Percentiles rank a stretch among this genome's conserved stretches.
phyloP scores from a whole-genome alignment of 2,113 vertebrate species.

The Noctilio leporinus region DNA sequence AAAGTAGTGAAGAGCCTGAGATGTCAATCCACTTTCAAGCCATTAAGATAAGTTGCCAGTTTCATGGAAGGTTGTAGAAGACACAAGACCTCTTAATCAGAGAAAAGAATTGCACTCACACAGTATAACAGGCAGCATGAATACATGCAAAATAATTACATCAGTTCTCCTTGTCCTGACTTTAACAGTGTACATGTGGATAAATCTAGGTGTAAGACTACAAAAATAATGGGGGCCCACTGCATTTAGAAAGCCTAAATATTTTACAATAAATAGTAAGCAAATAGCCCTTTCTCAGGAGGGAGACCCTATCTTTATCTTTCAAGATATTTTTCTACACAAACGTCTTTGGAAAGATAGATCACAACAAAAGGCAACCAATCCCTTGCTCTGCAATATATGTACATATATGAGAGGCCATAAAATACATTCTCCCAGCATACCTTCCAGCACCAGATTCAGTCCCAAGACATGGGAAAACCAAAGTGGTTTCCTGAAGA shows the following conservation, averaged over 20 bases:
- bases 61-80: not conserved
- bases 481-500: not conserved
- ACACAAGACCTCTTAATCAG: not conserved
- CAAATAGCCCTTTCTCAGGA: not conserved
- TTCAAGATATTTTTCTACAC: not conserved
- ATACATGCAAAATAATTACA: not conserved
- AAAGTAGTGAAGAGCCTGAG: not conserved
- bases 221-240: not conserved
- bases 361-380: not conserved
- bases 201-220: too few relatives aligned
- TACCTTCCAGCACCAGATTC: not conserved
- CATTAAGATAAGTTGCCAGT: not conserved
- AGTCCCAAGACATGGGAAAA: not conserved
- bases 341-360: not conserved
- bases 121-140: not conserved
- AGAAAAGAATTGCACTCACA: not conserved
- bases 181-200: not conserved
- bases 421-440: not conserved
- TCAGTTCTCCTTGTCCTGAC: not conserved
- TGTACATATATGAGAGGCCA: not conserved
- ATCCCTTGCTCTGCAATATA: fast-evolving
- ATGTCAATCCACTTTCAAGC: not conserved
- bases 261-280: not conserved
- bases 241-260: not conserved
- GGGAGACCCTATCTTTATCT: not conserved